Evolutionary conservation across 2,888 invertebrate genomes (phyloP).

Genomic region (Scaptomyza polygonia): DNA sequence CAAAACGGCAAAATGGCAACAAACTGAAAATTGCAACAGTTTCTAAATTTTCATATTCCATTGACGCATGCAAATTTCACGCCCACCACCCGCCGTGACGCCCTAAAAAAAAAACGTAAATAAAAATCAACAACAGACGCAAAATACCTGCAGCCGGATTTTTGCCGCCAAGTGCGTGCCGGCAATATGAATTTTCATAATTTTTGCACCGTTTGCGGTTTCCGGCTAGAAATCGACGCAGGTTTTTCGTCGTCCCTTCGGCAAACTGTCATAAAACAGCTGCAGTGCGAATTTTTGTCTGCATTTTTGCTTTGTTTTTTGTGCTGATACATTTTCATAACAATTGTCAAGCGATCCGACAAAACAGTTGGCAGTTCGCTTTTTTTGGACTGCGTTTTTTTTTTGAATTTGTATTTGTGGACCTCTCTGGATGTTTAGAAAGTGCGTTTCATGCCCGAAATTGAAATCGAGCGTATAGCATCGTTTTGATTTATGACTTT

Average conservation of each 20-base stretch:
- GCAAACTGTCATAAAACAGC: slow-evolving; percentile 66
- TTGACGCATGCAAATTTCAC: slow-evolving; percentile 76
- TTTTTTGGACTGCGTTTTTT: too few relatives aligned
- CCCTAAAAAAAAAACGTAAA: slow-evolving; percentile 13
- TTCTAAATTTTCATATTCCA: slow-evolving; percentile 60
- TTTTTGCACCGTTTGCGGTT: slow-evolving; percentile 71
- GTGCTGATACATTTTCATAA: slow-evolving; percentile 44
- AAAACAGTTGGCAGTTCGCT: slow-evolving; percentile 38
- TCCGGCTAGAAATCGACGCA: slow-evolving; percentile 39
- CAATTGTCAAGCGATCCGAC: slow-evolving; percentile 49
- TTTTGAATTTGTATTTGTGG: too few relatives aligned
- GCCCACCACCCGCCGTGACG: slow-evolving; percentile 57
- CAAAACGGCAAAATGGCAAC: slow-evolving; percentile 35
- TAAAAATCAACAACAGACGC: too few relatives aligned
- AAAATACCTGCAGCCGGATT: slow-evolving; percentile 53
- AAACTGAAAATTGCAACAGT: slow-evolving; percentile 54
- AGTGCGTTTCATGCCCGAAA: slow-evolving; percentile 71
- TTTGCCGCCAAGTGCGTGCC: slow-evolving; percentile 69
- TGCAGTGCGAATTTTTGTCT: slow-evolving; percentile 46
- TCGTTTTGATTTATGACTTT: slow-evolving; percentile 63
- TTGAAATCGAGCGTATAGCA: slow-evolving; percentile 39
- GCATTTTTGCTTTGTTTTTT: slow-evolving; percentile 5
- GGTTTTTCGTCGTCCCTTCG: slow-evolving; percentile 17
- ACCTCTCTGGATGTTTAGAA: slow-evolving; percentile 66
- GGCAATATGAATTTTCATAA: slow-evolving; percentile 81